These are phyloP conservation scores for Scyliorhinus canicula DNA, from an alignment of 2,797 vertebrate genomes.

Conservation along the genomic window DNA sequence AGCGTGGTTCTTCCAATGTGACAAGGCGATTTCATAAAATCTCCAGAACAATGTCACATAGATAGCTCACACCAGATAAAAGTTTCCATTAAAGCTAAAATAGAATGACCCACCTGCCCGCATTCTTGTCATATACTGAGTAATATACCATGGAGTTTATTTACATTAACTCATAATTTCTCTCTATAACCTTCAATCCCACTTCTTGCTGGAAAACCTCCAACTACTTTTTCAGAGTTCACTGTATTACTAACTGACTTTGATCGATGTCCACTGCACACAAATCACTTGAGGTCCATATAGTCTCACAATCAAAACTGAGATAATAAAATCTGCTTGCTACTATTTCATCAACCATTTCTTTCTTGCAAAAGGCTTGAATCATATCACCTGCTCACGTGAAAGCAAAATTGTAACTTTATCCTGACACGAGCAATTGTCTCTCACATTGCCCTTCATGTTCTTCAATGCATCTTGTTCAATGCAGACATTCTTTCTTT, in stretches of 20 bases:
- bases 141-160: background rate
- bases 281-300: background rate
- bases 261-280: background rate
- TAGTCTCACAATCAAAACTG: background rate
- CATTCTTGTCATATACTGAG: background rate
- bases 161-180: background rate
- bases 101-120: background rate
- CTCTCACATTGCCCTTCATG: background rate
- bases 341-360: background rate
- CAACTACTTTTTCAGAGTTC: background rate
- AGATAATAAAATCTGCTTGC: background rate
- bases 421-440: background rate
- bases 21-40: background rate
- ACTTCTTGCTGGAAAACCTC: background rate
- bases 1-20: background rate
- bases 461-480: background rate
- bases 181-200: background rate
- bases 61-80: background rate
- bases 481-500: background rate
- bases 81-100: background rate
- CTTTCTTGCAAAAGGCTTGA: background rate
- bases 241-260: slow-evolving; percentile 8
- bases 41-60: background rate
- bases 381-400: background rate
- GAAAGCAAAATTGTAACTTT: background rate